phyloP scores from a whole-genome alignment of 2,888 invertebrate species.

The Mythimna pallens region DNA sequence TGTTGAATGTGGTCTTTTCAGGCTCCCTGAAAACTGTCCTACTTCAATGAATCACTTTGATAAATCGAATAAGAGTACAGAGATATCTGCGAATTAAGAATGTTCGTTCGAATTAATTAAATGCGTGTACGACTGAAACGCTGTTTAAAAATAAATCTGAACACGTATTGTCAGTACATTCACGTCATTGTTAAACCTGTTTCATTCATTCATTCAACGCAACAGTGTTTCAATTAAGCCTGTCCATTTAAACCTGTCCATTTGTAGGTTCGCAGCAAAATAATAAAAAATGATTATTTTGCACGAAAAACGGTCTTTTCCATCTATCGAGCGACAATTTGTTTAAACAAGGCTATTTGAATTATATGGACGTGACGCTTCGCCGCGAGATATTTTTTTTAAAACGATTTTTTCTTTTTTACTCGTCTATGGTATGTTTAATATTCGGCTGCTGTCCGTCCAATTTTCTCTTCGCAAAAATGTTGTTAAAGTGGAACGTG shows the following conservation, averaged over 20 bases:
- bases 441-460: constrained; percentile 50
- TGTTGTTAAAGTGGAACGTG: constrained; percentile 36
- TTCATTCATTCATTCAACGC: constrained; percentile 50
- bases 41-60: not conserved
- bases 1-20: too few relatives aligned
- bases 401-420: constrained; percentile 25
- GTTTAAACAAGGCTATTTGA: constrained; percentile 58
- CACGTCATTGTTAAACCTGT: constrained; percentile 52
- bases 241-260: constrained; percentile 58
- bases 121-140: constrained; percentile 5
- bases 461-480: constrained; percentile 51
- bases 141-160: constrained; percentile 45
- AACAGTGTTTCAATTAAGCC: constrained; percentile 60
- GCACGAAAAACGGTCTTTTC: constrained; percentile 29
- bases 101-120: constrained; percentile 10
- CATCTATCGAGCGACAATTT: constrained; percentile 55
- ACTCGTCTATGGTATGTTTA: constrained; percentile 42
- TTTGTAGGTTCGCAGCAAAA: constrained; percentile 45
- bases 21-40: not conserved
- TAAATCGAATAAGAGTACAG: not conserved
- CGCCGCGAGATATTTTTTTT: constrained; percentile 21
- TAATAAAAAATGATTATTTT: constrained; percentile 58
- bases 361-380: constrained; percentile 43
- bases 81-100: not conserved
- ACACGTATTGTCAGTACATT: constrained; percentile 38